Evolutionary conservation across 2,113 vertebrate species (phyloP).

Genomic region (Ariopsis seemanni): DNA sequence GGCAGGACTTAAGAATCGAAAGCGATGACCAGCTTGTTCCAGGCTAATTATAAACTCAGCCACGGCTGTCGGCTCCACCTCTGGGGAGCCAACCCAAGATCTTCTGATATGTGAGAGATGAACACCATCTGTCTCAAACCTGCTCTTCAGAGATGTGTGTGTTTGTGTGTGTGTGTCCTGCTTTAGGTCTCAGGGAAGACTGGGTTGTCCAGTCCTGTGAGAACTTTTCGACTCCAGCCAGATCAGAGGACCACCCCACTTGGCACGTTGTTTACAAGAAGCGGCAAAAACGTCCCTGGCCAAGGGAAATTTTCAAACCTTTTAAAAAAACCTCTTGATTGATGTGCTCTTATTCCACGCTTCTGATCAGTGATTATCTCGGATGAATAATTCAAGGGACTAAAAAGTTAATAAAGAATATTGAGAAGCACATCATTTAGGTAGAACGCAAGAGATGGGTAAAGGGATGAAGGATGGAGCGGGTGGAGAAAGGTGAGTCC

Average conservation of each 20-base stretch:
- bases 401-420: constrained; percentile 77
- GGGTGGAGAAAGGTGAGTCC: constrained; percentile 42
- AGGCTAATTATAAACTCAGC: constrained; percentile 59
- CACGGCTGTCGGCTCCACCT: constrained; percentile 44
- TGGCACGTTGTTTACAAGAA: constrained; percentile 51
- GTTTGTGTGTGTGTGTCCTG: constrained; percentile 33
- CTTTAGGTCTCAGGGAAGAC: constrained; percentile 22
- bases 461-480: constrained; percentile 11
- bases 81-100: constrained; percentile 50
- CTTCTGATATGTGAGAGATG: constrained; percentile 52
- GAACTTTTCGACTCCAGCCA: constrained; percentile 32
- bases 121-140: constrained; percentile 57
- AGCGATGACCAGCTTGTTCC: constrained; percentile 56
- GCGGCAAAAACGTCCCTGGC: constrained; percentile 44
- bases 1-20: constrained; percentile 68
- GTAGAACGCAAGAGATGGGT: constrained; percentile 37
- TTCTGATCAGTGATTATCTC: constrained; percentile 77
- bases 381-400: constrained; percentile 74
- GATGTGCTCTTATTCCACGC: constrained; percentile 70
- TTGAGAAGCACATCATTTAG: constrained; percentile 46
- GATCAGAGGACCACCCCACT: constrained; percentile 32
- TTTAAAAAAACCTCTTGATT: constrained; percentile 57
- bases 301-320: constrained; percentile 46
- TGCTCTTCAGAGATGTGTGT: constrained; percentile 35
- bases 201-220: constrained; percentile 40